Conservation (phyloP, 2,888 invertebrate species). For the Minunthozetes semirufus region DNA sequence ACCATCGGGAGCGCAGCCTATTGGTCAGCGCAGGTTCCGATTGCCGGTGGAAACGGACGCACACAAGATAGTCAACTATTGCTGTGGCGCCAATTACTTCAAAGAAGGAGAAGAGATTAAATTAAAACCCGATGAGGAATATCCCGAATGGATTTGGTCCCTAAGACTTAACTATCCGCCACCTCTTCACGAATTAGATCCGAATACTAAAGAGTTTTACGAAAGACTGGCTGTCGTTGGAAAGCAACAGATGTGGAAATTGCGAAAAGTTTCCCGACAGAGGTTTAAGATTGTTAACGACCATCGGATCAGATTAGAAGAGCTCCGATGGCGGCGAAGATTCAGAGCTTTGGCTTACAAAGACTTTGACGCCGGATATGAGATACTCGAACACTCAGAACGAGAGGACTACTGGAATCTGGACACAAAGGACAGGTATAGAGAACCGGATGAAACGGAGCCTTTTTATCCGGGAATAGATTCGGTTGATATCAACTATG, state of each 20-base stretch:
- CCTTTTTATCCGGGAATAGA: conserved; percentile 33
- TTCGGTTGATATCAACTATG: background rate
- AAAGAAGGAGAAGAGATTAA: conserved; percentile 71
- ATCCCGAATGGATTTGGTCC: conserved; percentile 87
- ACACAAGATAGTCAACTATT: conserved; percentile 63
- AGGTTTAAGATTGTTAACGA: conserved; percentile 23
- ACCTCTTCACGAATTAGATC: conserved; percentile 67
- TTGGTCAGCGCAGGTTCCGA: conserved; percentile 38
- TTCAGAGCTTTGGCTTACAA: conserved; percentile 33
- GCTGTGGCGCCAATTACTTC: conserved; percentile 78
- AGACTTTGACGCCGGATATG: conserved; percentile 37
- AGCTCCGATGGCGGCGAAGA: conserved; percentile 31
- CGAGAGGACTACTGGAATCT: conserved; percentile 34
- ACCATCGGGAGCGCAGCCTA: conserved; percentile 20
- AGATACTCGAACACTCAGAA: conserved; percentile 22
- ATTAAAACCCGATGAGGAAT: conserved; percentile 66
- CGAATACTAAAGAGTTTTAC: conserved; percentile 75
- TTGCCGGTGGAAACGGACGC: conserved; percentile 80
- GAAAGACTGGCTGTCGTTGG: conserved; percentile 48
- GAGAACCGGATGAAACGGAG: conserved; percentile 4
- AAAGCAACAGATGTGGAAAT: conserved; percentile 26
- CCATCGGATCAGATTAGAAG: background rate
- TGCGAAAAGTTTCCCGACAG: conserved; percentile 1
- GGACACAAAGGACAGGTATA: conserved; percentile 19
- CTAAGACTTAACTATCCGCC: conserved; percentile 59